Evolutionary conservation across 2,113 vertebrate species (phyloP).

Genomic region (Anolis carolinensis): DNA sequence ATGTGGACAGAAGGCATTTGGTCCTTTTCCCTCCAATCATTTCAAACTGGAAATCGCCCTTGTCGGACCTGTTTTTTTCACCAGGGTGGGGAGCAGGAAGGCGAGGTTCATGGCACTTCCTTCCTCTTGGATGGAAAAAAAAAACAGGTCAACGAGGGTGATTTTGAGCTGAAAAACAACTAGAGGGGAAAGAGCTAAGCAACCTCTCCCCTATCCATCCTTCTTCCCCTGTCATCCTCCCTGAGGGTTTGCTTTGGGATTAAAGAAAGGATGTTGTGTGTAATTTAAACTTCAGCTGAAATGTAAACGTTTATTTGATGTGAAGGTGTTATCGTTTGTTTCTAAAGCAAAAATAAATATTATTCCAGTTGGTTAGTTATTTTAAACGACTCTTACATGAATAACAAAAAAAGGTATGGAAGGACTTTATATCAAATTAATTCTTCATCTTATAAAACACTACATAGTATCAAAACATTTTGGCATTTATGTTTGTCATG

Average conservation of each 20-base stretch:
- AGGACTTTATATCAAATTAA: not conserved
- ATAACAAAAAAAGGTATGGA: not conserved
- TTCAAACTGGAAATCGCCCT: not conserved
- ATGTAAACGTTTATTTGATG: not conserved
- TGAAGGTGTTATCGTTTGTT: constrained; percentile 1
- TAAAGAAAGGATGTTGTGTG: not conserved
- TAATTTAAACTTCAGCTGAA: not conserved
- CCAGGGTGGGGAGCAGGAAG: not conserved
- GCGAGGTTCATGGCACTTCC: not conserved
- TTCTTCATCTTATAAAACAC: not conserved
- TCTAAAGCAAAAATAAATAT: not conserved
- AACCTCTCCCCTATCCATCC: not conserved
- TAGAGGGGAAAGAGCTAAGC: not conserved
- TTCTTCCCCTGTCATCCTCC: not conserved
- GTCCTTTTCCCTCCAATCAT: not conserved
- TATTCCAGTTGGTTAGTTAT: not conserved
- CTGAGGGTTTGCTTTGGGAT: not conserved
- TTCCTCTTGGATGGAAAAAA: not conserved
- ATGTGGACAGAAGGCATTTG: too few relatives aligned
- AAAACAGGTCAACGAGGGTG: not conserved
- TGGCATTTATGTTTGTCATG: not conserved
- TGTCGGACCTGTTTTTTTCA: not conserved
- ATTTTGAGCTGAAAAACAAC: constrained; percentile 13
- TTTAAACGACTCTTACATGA: not conserved
- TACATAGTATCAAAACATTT: not conserved